A percentile compares a stretch with the other conserved stretches of the same genome.
These are phyloP conservation scores for Okamejei kenojei DNA, from an alignment of 2,797 vertebrate genomes.

Conservation along the genomic window DNA sequence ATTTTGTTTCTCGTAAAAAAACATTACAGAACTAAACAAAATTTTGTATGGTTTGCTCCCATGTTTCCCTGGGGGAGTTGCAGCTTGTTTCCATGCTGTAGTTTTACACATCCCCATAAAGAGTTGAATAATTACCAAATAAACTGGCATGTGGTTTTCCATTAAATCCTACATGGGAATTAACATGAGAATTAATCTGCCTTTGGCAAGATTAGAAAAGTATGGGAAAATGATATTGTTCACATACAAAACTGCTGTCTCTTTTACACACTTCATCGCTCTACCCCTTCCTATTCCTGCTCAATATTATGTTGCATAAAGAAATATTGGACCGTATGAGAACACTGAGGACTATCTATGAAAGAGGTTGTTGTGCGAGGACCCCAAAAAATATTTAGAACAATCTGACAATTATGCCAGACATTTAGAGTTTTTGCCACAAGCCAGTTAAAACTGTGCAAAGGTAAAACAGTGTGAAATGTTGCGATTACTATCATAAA, in stretches of 20 bases:
- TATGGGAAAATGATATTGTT: neutral
- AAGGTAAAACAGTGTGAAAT: neutral
- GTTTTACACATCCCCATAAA: neutral
- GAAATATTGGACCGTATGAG: neutral
- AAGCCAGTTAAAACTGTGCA: neutral
- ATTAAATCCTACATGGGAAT: neutral
- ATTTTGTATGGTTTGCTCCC: too few species aligned
- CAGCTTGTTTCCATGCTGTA: too few species aligned
- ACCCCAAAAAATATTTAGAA: neutral
- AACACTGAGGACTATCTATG: neutral
- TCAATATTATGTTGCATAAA: neutral
- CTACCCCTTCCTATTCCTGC: neutral
- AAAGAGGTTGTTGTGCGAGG: neutral
- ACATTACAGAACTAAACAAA: too few species aligned
- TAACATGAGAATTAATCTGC: neutral
- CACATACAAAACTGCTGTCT: neutral
- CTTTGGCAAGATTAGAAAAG: neutral
- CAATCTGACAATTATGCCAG: neutral
- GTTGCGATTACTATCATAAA: neutral
- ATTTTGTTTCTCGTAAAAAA: too few species aligned
- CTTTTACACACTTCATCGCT: neutral
- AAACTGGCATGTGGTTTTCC: neutral
- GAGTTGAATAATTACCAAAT: neutral
- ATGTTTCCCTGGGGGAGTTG: too few species aligned
- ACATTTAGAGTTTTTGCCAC: neutral